Evolutionary conservation across 2,888 invertebrate genomes (phyloP).

Genomic region (Drosophila longiperda): DNA sequence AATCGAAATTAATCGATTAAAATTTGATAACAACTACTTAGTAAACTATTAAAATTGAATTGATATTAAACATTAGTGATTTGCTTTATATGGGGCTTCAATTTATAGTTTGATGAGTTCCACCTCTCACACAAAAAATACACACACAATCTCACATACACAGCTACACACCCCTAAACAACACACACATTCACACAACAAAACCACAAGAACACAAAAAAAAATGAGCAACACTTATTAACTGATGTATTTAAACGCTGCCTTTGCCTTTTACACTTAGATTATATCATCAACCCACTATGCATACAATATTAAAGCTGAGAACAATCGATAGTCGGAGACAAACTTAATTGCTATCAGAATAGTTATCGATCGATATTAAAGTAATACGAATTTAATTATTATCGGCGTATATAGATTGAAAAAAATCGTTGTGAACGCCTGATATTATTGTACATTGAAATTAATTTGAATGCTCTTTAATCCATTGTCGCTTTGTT

Average conservation of each 20-base stretch:
- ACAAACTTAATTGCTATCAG: not conserved
- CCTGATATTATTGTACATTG: not conserved
- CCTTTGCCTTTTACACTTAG: constrained; percentile 66
- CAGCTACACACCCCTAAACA: constrained; percentile 2
- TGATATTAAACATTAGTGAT: not conserved
- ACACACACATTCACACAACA: constrained; percentile 6
- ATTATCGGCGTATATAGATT: not conserved
- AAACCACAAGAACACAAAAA: constrained; percentile 15
- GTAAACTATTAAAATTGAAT: not conserved
- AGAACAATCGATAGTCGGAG: constrained; percentile 6
- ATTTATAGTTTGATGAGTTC: not conserved
- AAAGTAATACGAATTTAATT: too few species aligned
- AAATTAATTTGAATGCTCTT: constrained; percentile 25
- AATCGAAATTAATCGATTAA: not conserved
- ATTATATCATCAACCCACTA: not conserved
- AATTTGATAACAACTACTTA: not conserved
- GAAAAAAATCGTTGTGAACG: not conserved
- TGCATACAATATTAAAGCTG: constrained; percentile 17
- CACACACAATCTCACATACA: constrained; percentile 4
- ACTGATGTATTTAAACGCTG: constrained; percentile 55
- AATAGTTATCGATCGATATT: not conserved
- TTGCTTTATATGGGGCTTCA: not conserved
- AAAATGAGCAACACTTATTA: constrained; percentile 5
- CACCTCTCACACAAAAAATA: not conserved
- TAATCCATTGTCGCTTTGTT: constrained; percentile 57